These are phyloP conservation scores for Sipunculus nudus DNA, from an alignment of 2,888 invertebrate genomes.

Conservation along the genomic window DNA sequence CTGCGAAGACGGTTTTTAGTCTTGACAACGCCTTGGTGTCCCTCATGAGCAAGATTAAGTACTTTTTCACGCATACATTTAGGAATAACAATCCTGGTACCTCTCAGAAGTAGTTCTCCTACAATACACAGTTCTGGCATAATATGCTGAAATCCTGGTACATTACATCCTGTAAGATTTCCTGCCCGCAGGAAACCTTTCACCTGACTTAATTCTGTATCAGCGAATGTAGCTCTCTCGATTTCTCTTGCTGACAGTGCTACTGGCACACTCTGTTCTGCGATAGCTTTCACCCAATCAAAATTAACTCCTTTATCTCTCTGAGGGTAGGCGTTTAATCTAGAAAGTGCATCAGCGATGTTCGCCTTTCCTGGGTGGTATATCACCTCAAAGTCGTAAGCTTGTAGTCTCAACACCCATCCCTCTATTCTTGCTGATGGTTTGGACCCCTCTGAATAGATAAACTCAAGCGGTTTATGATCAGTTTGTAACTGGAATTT, in stretches of 20 bases:
- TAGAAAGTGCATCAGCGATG: slow-evolving; percentile 12
- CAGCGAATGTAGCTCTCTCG: not conserved
- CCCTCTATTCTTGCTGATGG: slow-evolving; percentile 42
- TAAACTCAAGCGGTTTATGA: slow-evolving; percentile 15
- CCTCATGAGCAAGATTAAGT: slow-evolving; percentile 11
- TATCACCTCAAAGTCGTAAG: slow-evolving; percentile 26
- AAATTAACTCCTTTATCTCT: too few species aligned
- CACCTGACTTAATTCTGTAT: not conserved
- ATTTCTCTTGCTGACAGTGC: not conserved
- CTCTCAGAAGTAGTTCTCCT: slow-evolving; percentile 11
- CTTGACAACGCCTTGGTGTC: slow-evolving; percentile 16
- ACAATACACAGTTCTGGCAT: slow-evolving; percentile 8
- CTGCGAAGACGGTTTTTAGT: slow-evolving; percentile 10
- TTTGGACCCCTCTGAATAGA: slow-evolving; percentile 35
- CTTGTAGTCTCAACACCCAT: slow-evolving; percentile 40
- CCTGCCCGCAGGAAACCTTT: not conserved
- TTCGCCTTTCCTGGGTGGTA: slow-evolving; percentile 38
- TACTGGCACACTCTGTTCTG: not conserved
- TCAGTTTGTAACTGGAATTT: slow-evolving; percentile 35
- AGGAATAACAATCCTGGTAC: slow-evolving; percentile 5
- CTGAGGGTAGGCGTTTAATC: too few species aligned
- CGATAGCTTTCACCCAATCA: not conserved
- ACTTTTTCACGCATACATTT: not conserved
- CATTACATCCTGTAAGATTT: slow-evolving; percentile 2
- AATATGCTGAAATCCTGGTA: too few species aligned